Percentiles rank a stretch among this genome's conserved stretches.
Conservation (phyloP, 2,888 invertebrate species). For the Hyppa rectilinea region DNA sequence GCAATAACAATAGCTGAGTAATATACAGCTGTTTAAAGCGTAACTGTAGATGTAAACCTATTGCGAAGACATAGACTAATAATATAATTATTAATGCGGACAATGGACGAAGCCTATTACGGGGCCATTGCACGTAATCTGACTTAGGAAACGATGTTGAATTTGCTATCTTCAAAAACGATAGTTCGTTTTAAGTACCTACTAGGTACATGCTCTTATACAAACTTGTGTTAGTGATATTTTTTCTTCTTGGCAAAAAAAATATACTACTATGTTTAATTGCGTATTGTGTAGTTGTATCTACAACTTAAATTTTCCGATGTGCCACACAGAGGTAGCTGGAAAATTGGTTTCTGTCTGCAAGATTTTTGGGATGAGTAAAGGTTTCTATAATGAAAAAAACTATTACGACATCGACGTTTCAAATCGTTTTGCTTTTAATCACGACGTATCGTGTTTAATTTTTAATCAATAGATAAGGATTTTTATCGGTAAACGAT, state of each 20-base stretch:
- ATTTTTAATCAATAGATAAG: conserved; percentile 53
- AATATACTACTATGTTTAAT: neutral
- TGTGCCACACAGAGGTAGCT: neutral
- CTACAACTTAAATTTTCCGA: neutral
- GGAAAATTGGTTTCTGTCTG: neutral
- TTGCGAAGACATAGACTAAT: conserved; percentile 19
- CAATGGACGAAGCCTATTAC: conserved; percentile 79
- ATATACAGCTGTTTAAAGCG: conserved; percentile 44
- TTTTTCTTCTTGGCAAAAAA: neutral
- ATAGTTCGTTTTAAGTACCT: neutral
- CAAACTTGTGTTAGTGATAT: neutral
- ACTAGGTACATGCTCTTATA: no score
- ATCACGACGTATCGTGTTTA: conserved; percentile 24
- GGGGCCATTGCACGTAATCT: conserved; percentile 72
- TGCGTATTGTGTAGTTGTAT: no score
- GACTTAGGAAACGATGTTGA: conserved; percentile 57
- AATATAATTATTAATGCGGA: conserved; percentile 46
- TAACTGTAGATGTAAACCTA: conserved; percentile 22
- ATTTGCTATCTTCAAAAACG: neutral
- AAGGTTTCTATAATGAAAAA: conserved; percentile 10
- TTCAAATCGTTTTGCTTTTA: conserved; percentile 32
- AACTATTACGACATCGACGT: neutral
- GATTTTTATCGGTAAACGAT: conserved; percentile 20
- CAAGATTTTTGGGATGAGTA: neutral
- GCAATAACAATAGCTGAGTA: conserved; percentile 44